Conservation (phyloP, 2,113 vertebrate genomes). For the Heterotis niloticus region DNA sequence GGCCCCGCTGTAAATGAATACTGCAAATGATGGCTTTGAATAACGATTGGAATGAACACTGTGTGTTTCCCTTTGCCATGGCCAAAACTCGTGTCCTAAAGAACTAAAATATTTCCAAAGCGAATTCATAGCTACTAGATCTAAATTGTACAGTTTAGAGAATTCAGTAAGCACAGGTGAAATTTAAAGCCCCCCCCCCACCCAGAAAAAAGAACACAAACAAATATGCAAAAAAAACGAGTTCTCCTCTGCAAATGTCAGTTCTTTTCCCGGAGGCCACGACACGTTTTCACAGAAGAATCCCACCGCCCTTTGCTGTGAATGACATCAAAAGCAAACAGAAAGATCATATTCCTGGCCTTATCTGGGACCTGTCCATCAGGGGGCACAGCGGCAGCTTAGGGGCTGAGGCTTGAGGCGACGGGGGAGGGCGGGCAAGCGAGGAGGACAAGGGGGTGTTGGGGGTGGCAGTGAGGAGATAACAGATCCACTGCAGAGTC, state of each 20-base stretch:
- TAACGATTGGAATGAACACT: too few species aligned
- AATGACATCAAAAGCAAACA: constrained; percentile 50
- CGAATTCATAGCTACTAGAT: too few species aligned
- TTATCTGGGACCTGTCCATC: constrained; percentile 60
- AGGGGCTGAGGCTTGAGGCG: constrained; percentile 33
- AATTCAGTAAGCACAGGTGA: neutral
- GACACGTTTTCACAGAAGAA: constrained; percentile 25
- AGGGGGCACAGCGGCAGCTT: constrained; percentile 57
- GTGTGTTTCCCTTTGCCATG: too few species aligned
- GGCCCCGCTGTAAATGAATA: neutral
- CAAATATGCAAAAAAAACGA: neutral
- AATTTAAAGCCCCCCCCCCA: neutral
- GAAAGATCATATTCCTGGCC: constrained; percentile 53
- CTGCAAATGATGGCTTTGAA: too few species aligned
- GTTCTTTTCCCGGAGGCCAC: neutral
- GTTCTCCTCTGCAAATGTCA: neutral
- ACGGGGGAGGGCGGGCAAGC: neutral
- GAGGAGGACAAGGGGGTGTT: neutral
- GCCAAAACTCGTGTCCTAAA: too few species aligned
- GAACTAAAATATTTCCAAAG: too few species aligned
- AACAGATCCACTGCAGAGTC: constrained; percentile 25
- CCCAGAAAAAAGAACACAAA: neutral
- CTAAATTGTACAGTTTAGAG: neutral
- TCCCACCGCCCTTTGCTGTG: constrained; percentile 32
- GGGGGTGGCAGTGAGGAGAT: neutral